Percentiles rank a stretch among this genome's conserved stretches.
Evolutionary conservation across 2,888 invertebrate genomes (phyloP).

Genomic region (Calameuta filiformis): DNA sequence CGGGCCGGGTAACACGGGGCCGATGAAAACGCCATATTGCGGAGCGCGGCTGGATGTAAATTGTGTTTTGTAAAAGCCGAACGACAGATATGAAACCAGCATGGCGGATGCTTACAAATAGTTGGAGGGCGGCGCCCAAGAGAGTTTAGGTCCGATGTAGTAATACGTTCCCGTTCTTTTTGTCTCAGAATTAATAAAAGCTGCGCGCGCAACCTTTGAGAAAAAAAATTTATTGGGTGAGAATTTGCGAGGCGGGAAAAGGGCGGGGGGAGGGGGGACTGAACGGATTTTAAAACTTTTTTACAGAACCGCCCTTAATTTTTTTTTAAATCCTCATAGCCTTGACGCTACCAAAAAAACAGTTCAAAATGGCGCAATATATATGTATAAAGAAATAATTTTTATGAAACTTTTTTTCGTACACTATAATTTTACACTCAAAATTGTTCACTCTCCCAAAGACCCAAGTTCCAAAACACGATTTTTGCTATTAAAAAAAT

Average conservation of each 20-base stretch:
- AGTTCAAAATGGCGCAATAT: no score
- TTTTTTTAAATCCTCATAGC: background rate
- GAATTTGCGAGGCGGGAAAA: no score
- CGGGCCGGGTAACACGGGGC: conserved; percentile 30
- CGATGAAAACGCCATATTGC: conserved; percentile 46
- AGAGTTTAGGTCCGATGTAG: background rate
- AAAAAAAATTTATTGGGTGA: background rate
- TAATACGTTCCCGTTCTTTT: background rate
- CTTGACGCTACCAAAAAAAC: no score
- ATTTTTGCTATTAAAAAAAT: background rate
- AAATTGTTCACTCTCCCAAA: background rate
- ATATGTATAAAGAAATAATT: no score
- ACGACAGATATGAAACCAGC: conserved; percentile 62
- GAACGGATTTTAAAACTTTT: background rate
- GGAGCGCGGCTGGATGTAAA: conserved; percentile 38
- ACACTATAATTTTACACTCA: background rate
- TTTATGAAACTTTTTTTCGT: background rate
- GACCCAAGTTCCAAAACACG: background rate
- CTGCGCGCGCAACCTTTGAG: background rate
- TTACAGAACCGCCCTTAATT: background rate
- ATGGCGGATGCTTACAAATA: conserved; percentile 66
- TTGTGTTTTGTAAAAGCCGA: conserved; percentile 58
- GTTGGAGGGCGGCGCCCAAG: conserved; percentile 59
- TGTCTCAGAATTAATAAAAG: background rate
- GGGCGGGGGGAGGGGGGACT: rapidly evolving